Base-by-base conservation (phyloP, 2,113 vertebrate species). In the Leucoraja erinaceus region DNA sequence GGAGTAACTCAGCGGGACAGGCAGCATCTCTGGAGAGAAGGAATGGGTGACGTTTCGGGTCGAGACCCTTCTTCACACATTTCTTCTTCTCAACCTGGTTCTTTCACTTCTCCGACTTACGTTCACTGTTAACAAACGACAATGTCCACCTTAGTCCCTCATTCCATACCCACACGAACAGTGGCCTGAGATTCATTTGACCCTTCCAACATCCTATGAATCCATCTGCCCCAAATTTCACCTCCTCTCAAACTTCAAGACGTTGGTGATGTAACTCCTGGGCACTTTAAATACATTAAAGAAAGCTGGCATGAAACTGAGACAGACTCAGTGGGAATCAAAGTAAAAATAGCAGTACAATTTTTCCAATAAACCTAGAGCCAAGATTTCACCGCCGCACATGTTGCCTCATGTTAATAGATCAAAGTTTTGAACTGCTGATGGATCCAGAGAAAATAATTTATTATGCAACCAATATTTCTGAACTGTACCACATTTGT, bases 251-350 rank as follows among this genome's bases (percentile, higher is more conserved):
- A 31, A 33, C 83, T 38, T 47, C 63, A 91, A 91, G 66, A 54
- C 90, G 54, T 54, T 38, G 2, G 4, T 38, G 11, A 90, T 14
- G 1, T 72, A 74, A 72, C 63, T 8, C 33, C 20, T 14, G 66
- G 72, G 66, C n/a, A 74, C 68, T 72, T 47, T 91, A 72, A 47
- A 14, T 22, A 54, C 38, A 74, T 38, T 25, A 31, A 38, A 33
- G 20, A 91, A 74, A 91, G 4, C 90, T 91, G 90, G 90, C 90
- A 74, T 12, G 11, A 72, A 72, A 91, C 33, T 28, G 33, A 91
- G 90, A 91, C 90, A 91, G 66, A 91, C 90, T 12, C 90, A 47
- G 90, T 74, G 68, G 90, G 66, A 91, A 47, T 70, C 88, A 47
- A 91, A 38, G 33, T 47, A 74, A 91, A 91, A 70, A 47, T 25